Percentiles rank a stretch among this genome's conserved stretches.
These are phyloP conservation scores for Clunio marinus DNA, from an alignment of 2,888 invertebrate genomes.

Conservation along the genomic window DNA sequence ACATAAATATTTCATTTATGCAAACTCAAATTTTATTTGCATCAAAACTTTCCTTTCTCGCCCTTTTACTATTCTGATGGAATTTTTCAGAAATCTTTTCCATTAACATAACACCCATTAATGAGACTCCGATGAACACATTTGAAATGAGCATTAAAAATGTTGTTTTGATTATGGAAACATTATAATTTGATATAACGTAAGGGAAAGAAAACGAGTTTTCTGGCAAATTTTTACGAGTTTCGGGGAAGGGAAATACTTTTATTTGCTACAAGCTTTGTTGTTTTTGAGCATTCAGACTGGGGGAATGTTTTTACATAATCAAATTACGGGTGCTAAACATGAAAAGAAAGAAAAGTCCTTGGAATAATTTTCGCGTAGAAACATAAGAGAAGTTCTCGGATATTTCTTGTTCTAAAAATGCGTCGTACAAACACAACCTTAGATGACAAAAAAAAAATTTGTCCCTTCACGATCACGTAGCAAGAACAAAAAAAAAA, in stretches of 20 bases:
- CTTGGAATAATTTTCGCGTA: not conserved
- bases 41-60: conserved; percentile 1
- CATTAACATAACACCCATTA: conserved; percentile 30
- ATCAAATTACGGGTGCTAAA: conserved; percentile 12
- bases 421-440: not conserved
- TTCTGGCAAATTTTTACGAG: conserved; percentile 9
- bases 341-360: not conserved
- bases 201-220: conserved; percentile 8
- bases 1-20: too few species aligned
- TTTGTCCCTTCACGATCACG: conserved; percentile 40
- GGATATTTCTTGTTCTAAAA: conserved; percentile 9
- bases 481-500: not conserved
- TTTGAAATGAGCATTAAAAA: conserved; percentile 23
- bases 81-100: not conserved
- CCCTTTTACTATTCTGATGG: conserved; percentile 4
- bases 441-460: not conserved
- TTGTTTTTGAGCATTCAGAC: too few species aligned
- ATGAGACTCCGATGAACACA: conserved; percentile 13
- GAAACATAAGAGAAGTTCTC: not conserved
- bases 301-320: conserved; percentile 19
- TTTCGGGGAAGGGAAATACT: not conserved
- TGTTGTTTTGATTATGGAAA: conserved; percentile 27
- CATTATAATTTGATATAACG: conserved; percentile 22
- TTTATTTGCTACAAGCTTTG: not conserved
- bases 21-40: too few species aligned